Conservation (phyloP, 2,888 invertebrate species). For the Stenodera caucasica region DNA sequence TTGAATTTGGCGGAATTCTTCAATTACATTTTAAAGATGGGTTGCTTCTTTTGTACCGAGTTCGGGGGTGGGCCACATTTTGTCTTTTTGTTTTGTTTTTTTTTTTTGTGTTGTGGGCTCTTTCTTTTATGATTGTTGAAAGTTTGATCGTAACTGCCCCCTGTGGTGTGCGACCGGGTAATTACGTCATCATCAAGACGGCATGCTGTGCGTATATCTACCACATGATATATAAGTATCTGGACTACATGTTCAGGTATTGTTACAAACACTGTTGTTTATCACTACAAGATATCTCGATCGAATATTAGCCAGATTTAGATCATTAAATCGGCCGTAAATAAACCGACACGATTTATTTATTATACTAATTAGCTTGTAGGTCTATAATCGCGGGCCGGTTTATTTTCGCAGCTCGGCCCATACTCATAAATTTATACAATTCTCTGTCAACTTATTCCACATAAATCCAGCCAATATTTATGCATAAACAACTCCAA, state of each 20-base stretch:
- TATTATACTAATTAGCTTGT: constrained; percentile 29
- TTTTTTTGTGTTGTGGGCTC: constrained; percentile 26
- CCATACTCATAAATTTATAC: not conserved
- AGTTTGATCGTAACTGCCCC: constrained; percentile 50
- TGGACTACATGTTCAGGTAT: constrained; percentile 45
- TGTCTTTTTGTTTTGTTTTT: constrained; percentile 7
- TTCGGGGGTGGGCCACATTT: not conserved
- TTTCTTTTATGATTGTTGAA: constrained; percentile 46
- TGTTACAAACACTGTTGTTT: constrained; percentile 50
- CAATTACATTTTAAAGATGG: too few species aligned
- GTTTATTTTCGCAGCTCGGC: constrained; percentile 27
- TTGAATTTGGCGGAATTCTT: constrained; percentile 1
- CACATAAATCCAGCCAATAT: constrained; percentile 30
- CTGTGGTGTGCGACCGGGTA: constrained; percentile 46
- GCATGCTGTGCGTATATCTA: constrained; percentile 35
- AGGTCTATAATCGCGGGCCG: constrained; percentile 17
- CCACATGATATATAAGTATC: constrained; percentile 45
- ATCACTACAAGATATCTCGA: constrained; percentile 42
- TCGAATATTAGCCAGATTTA: constrained; percentile 38
- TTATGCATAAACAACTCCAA: constrained; percentile 24
- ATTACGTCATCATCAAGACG: constrained; percentile 51
- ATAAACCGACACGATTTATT: constrained; percentile 28
- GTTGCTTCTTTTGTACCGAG: too few species aligned
- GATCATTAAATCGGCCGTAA: constrained; percentile 36
- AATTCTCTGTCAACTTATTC: not conserved